Base-by-base conservation (phyloP, 2,797 vertebrate genomes). In the Cheirogaleus major region DNA sequence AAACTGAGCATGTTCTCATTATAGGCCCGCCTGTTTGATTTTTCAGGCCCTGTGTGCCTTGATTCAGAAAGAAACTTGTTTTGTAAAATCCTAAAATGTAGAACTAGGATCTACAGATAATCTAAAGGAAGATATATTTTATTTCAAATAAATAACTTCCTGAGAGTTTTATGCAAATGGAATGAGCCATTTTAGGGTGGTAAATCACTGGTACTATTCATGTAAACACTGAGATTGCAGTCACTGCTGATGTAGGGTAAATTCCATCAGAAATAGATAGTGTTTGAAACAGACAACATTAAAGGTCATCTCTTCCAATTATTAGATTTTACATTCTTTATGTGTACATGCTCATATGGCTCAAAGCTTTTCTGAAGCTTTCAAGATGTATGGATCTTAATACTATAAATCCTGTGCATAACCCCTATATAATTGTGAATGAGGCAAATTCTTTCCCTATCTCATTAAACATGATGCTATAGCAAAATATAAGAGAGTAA, bases 21-120 rank as follows among this genome's bases (percentile, higher is more conserved):
- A 55, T 7, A 87, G 63, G 30, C 6, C 50, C 7, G 83, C 22
- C 3, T 38, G 80, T 76, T 59, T 67, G 57, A 91, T 89, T 89
- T 94, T 94, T 91, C 30, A 94, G 50, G 38, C n/a, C 50, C 57
- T 22, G 17, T 14, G 5, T 82, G 23, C 30, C 57, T 92, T 76
- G 45, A 80, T 61, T 97, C 43, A 63, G 35, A 96, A 11, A 65
- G 55, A 83, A 95, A 95, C 69, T 65, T 92, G 10, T 35, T 89
- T 55, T 93, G 20, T 59, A 92, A 93, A 86, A 70, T 38, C 38
- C 2, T 30, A 50, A 93, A 32, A 45, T 75, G 4, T 27, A 93
- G 38, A 93, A 81, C 9, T 25, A 84, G 27, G 52, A 65, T 67
- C 75, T 87, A 83, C 13, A 93, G 59, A 92, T 1, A 79, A 79